Base-by-base conservation (phyloP, 1,140 invertebrate species). In the Zaprionus tsacasi region DNA sequence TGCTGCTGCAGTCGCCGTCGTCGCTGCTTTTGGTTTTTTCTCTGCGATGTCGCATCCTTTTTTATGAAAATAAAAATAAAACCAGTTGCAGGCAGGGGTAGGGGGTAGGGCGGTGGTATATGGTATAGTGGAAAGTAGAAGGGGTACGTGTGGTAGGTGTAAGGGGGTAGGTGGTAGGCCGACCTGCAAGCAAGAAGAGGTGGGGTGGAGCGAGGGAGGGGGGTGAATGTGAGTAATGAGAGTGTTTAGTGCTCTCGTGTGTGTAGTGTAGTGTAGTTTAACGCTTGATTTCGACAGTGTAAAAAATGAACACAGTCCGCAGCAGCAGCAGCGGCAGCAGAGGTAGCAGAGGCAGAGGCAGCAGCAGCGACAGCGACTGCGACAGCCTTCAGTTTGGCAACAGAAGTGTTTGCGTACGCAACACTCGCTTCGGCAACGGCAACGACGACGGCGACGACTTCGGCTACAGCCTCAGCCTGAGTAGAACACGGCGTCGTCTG, bases 1-100 rank as follows among this genome's bases (percentile, higher is more conserved):
- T 89, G 65, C 70, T 70, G 45, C 54, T 75, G 68, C 76, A 50
- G 55, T 43, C 68, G 74, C 59, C 40, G 66, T 43, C 68, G 74
- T 56, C 45, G 66, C 61, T 21, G 61, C 52, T 48, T 48, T 48
- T 21, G 45, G 45, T 48, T 48, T 48, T 48, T 48, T 48, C 21
- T 21, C 21, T 48, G 45, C 43, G 25, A 4, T 6, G 75, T 78
- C 83, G 85, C 85, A 88, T 82, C 80, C 85, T 79, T 89, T 82
- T 86, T 79, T 74, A 21, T 21, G 21, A 21, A 68, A 74, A 57
- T 59, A 50, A 69, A 74, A 74, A 74, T 70, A 61, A 70, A 61
- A 38, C 52, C 67, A 68, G 80, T 58, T 68, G 74, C 33, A 35
- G 10, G 33, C 21, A 35, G 6, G 33, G 7, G 10, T 6, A 38